Percentiles rank a stretch among this genome's conserved stretches.
Evolutionary conservation across 2,888 invertebrate species (phyloP).

Genomic region (Dicyrtomina minuta): DNA sequence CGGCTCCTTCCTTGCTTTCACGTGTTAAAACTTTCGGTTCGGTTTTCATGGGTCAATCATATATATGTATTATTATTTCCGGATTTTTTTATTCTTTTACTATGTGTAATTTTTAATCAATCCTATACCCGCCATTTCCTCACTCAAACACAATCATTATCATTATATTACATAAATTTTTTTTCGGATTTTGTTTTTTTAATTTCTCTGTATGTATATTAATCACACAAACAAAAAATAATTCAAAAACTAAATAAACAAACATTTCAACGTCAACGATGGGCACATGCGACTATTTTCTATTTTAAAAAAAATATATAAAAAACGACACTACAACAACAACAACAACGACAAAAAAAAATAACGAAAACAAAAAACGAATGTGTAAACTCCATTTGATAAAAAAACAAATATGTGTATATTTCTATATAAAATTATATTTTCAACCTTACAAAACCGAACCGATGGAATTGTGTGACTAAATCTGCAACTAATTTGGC

Average conservation of each 20-base stretch:
- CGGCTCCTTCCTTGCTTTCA: constrained; percentile 54
- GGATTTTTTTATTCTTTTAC: not conserved
- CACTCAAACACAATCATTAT: too few relatives aligned
- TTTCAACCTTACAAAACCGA: constrained; percentile 16
- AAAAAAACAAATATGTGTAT: too few relatives aligned
- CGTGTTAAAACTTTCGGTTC: constrained; percentile 42
- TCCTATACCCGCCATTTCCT: too few relatives aligned
- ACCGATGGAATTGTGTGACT: constrained; percentile 34
- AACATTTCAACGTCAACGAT: too few relatives aligned
- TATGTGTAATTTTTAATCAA: not conserved
- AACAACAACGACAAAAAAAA: not conserved
- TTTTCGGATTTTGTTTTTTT: not conserved
- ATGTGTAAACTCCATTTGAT: too few relatives aligned
- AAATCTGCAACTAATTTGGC: constrained; percentile 52
- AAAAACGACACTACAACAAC: not conserved
- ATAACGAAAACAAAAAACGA: too few relatives aligned
- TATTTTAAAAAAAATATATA: not conserved
- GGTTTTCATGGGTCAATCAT: constrained; percentile 17
- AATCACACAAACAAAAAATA: too few relatives aligned
- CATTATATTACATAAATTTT: too few relatives aligned
- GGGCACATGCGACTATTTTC: not conserved
- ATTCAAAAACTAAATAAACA: too few relatives aligned
- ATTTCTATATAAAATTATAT: too few relatives aligned
- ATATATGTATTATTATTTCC: too few relatives aligned
- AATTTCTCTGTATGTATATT: not conserved